Evolutionary conservation across 1,140 invertebrate genomes (phyloP).

Genomic region (Polypedilum pembai): DNA sequence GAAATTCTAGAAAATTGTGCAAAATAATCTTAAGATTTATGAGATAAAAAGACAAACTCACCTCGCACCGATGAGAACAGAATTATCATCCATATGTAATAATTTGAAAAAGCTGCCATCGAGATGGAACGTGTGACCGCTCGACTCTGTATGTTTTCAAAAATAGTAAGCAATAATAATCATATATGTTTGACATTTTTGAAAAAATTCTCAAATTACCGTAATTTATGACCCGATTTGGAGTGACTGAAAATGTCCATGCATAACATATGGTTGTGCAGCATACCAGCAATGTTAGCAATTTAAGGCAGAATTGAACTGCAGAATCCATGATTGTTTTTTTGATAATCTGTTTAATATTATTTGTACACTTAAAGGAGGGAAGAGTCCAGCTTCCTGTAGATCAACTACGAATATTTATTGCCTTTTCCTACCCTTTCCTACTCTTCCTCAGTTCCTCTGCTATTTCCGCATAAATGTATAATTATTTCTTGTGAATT

Average conservation of each 20-base stretch:
- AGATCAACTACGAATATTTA: not conserved
- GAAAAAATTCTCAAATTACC: slow-evolving; percentile 17
- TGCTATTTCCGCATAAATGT: not conserved
- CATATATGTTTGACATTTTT: not conserved
- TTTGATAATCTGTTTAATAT: not conserved
- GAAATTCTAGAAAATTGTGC: too few relatives aligned
- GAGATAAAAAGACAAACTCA: slow-evolving; percentile 6
- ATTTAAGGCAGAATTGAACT: not conserved
- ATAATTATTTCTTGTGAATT: not conserved
- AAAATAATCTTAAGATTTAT: too few relatives aligned
- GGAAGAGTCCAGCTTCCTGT: not conserved
- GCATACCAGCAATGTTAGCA: not conserved
- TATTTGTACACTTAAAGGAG: not conserved
- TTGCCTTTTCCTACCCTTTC: not conserved
- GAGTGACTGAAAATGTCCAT: not conserved
- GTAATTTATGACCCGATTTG: slow-evolving; percentile 16
- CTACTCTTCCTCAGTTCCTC: not conserved
- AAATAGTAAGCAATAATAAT: not conserved
- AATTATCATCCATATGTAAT: slow-evolving; percentile 47
- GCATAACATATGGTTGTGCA: not conserved
- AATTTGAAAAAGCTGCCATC: slow-evolving; percentile 47
- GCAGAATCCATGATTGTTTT: not conserved
- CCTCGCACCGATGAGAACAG: slow-evolving; percentile 45
- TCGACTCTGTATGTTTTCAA: not conserved
- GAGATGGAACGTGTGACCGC: slow-evolving; percentile 31